phyloP scores from a whole-genome alignment of 2,113 vertebrate species.

The Nothocercus nigrocapillus region DNA sequence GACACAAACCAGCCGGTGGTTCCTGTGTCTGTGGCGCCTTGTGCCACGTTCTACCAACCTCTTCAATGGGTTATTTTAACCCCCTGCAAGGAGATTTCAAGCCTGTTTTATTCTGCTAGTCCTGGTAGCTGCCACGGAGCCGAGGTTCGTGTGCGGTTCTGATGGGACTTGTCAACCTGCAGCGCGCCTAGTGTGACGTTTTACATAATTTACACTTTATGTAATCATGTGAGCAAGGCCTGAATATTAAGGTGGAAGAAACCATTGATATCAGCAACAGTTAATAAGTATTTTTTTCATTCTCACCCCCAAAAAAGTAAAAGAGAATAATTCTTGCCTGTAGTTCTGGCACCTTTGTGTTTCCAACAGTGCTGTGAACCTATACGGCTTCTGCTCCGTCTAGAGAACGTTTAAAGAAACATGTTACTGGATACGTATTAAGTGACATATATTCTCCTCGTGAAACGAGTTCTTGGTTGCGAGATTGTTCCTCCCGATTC shows the following conservation, averaged over 20 bases:
- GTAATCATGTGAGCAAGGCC: neutral
- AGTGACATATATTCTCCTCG: neutral
- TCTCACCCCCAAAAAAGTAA: neutral
- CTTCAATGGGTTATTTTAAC: neutral
- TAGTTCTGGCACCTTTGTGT: neutral
- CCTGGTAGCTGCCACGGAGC: neutral
- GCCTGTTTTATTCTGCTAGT: neutral
- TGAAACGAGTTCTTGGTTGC: neutral
- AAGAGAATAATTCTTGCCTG: neutral
- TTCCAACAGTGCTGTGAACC: neutral
- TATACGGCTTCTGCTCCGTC: neutral
- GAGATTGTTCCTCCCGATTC: slow-evolving; percentile 28
- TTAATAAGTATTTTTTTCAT: neutral
- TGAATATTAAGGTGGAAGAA: neutral
- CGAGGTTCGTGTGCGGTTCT: rapidly evolving
- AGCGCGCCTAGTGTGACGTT: rapidly evolving
- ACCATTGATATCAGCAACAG: neutral
- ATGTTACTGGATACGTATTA: neutral
- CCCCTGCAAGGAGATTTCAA: neutral
- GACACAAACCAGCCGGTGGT: neutral
- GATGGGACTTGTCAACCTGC: neutral
- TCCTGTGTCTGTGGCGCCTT: neutral
- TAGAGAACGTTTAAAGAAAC: neutral
- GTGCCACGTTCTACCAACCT: neutral
- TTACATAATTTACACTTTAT: neutral